Evolutionary conservation across 1,140 invertebrate species (phyloP), one percentile per base, ranked within the genome.

Genomic region (Formica selysi): DNA sequence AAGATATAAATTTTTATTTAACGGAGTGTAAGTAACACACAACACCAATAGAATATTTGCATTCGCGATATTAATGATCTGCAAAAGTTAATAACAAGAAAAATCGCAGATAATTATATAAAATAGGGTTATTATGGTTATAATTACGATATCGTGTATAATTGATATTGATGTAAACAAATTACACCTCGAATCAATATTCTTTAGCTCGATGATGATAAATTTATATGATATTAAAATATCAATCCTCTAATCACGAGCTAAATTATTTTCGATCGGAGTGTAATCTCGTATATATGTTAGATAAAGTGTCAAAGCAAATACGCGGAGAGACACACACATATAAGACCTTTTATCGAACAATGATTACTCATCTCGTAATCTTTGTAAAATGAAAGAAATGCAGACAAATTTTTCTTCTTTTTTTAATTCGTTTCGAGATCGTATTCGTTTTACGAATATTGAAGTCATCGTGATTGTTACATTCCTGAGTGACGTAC

Each of bases 401-500:
- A 26, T 26, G n/a, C 22, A 16, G 0, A 76, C 10, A 44, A 16
- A 22, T 8, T 16, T 68, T 22, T 22, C 8, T 22, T 0, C 19
- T 54, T 36, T 32, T 22, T 22, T 67, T 36, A 7, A 51, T 8
- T 44, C 8, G 7, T 4, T 22, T 70, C 3, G 41, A 78, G 61
- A 54, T 51, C 2, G n/a, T 54, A 67, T 38, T 70, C 10, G 36
- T 22, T 41, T 26, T 29, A 48, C n/a, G 22, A 54, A 62, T 29
- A 11, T 29, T 26, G 32, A 5, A 59, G 29, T 61, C 36, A 61
- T 61, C 11, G 10, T 71, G 5, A 71, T 81, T 38, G 26, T 71
- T 71, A 71, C 78, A 80, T 81, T 81, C 65, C 65, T 16, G 26
- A 11, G 8, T 38, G 6, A 29, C 26, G 10, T 41, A 51, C 22